Evolutionary conservation across 1,140 invertebrate genomes (phyloP).

Genomic region (Hyles vespertilio): DNA sequence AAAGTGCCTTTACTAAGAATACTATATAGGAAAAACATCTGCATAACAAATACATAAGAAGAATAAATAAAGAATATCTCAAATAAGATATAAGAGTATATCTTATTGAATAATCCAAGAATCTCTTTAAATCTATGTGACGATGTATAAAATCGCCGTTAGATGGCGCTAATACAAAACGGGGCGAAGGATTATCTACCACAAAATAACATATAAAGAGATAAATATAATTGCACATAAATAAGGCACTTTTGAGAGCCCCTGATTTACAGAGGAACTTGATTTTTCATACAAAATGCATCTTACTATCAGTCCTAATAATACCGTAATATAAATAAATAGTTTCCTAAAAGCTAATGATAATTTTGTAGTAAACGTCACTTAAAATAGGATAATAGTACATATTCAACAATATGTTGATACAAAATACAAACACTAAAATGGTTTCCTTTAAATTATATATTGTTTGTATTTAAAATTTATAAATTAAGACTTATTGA

Average conservation of each 20-base stretch:
- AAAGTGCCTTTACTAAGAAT: background rate
- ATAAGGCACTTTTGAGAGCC: slow-evolving; percentile 7
- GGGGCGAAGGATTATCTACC: background rate
- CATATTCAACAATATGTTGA: background rate
- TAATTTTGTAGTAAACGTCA: background rate
- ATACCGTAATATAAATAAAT: slow-evolving; percentile 10
- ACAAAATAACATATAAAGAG: background rate
- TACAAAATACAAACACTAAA: background rate
- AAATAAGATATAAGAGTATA: slow-evolving; percentile 23
- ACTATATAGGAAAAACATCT: background rate
- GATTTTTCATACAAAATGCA: slow-evolving; percentile 1
- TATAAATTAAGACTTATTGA: background rate
- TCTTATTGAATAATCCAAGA: slow-evolving; percentile 19
- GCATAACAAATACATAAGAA: background rate
- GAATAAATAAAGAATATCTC: slow-evolving; percentile 13
- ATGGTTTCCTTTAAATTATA: background rate
- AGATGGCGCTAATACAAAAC: too few species aligned
- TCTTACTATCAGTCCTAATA: slow-evolving; percentile 3
- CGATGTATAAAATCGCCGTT: background rate
- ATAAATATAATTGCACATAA: slow-evolving; percentile 6
- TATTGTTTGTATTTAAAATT: background rate
- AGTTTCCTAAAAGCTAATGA: slow-evolving; percentile 3
- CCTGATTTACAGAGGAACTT: background rate
- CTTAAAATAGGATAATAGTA: too few species aligned
- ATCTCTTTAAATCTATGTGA: slow-evolving; percentile 1